phyloP scores from a whole-genome alignment of 1,140 invertebrate genomes.

The Proales similis region DNA sequence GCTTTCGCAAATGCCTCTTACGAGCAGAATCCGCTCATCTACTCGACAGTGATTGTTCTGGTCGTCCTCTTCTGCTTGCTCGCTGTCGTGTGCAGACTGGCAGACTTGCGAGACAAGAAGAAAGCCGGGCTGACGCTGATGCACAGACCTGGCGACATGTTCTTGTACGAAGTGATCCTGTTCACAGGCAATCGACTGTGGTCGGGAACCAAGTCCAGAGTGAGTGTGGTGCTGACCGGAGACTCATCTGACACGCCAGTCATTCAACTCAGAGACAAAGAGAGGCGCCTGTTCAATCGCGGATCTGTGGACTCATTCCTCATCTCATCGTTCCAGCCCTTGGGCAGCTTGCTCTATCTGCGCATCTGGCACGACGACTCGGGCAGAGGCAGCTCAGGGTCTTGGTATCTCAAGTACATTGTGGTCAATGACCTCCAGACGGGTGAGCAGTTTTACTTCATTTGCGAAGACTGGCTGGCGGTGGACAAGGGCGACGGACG shows the following conservation, averaged over 20 bases:
- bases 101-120: conserved; percentile 55
- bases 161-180: conserved; percentile 42
- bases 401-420: conserved; percentile 52
- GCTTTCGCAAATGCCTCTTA: conserved; percentile 55
- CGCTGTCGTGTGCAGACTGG: conserved; percentile 51
- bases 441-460: conserved; percentile 49
- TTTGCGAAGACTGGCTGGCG: conserved; percentile 50
- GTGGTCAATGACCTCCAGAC: conserved; percentile 51
- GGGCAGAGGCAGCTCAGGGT: conserved; percentile 42
- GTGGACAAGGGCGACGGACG: conserved; percentile 52
- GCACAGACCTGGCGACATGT: conserved; percentile 46
- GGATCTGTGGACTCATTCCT: conserved; percentile 52
- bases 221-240: conserved; percentile 43
- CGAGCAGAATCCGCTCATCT: conserved; percentile 57
- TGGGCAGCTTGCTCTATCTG: conserved; percentile 49
- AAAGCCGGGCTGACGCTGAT: conserved; percentile 43
- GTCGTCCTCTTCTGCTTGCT: conserved; percentile 45
- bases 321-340: conserved; percentile 49
- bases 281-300: conserved; percentile 41
- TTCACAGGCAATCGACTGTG: conserved; percentile 48
- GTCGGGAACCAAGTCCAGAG: conserved; percentile 48
- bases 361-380: conserved; percentile 53
- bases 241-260: conserved; percentile 43
- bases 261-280: conserved; percentile 43
- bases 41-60: conserved; percentile 56